A percentile compares a stretch with the other conserved stretches of the same genome.
These are phyloP conservation scores for Trypoxylon attenuatum DNA, from an alignment of 2,888 invertebrate species.

Conservation along the genomic window DNA sequence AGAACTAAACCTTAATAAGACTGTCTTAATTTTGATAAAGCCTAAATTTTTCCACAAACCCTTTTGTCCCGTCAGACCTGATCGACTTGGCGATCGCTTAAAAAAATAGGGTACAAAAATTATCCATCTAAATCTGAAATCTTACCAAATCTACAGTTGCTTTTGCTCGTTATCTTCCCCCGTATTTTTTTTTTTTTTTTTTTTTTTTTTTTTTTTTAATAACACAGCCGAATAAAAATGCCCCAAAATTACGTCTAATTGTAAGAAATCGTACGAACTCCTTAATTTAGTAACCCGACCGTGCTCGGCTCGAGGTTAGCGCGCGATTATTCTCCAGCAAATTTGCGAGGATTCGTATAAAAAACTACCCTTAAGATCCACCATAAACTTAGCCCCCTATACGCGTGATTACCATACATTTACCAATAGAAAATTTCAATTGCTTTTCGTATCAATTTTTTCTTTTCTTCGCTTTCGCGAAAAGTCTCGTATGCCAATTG, in stretches of 20 bases:
- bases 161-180: constrained; percentile 26
- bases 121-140: constrained; percentile 68
- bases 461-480: background rate
- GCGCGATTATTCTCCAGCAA: too few species aligned
- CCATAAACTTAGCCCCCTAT: constrained; percentile 40
- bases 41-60: constrained; percentile 42
- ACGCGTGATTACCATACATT: constrained; percentile 4
- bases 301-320: background rate
- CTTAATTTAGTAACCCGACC: constrained; percentile 59
- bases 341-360: constrained; percentile 26
- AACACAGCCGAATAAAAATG: constrained; percentile 75
- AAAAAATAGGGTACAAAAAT: constrained; percentile 75
- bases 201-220: constrained; percentile 13
- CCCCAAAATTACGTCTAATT: constrained; percentile 56
- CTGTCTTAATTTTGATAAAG: constrained; percentile 44
- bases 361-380: constrained; percentile 46
- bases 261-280: constrained; percentile 43
- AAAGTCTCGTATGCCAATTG: constrained; percentile 18
- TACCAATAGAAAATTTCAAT: constrained; percentile 14
- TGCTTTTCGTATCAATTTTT: too few species aligned
- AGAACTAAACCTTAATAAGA: constrained; percentile 52
- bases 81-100: constrained; percentile 61
- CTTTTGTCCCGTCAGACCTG: constrained; percentile 40
- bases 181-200: constrained; percentile 41
- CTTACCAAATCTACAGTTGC: constrained; percentile 65